A percentile compares a stretch with the other conserved stretches of the same genome.
Evolutionary conservation across 2,113 vertebrate species (phyloP).

Genomic region (Neotragus pygmaeus): DNA sequence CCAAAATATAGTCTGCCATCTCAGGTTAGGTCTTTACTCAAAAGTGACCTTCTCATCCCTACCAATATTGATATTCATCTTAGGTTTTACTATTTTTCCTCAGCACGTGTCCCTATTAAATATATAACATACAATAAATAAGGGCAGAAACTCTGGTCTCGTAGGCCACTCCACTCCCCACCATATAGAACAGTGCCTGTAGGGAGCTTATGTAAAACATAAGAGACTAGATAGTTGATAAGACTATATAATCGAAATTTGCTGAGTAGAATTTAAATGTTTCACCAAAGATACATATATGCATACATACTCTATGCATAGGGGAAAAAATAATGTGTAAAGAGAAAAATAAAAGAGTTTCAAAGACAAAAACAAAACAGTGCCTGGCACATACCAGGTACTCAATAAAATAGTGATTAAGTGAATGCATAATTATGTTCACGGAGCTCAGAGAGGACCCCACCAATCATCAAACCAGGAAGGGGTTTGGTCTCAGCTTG

Average conservation of each 20-base stretch:
- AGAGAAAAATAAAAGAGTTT: neutral
- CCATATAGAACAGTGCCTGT: neutral
- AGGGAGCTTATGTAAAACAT: neutral
- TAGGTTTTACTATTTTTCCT: neutral
- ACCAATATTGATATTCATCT: neutral
- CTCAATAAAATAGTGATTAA: neutral
- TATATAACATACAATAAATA: neutral
- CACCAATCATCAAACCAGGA: neutral
- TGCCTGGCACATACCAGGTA: neutral
- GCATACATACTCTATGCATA: neutral
- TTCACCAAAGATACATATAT: neutral
- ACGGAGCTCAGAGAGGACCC: neutral
- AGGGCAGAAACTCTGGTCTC: neutral
- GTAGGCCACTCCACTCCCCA: neutral
- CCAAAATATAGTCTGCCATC: neutral
- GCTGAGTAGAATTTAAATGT: neutral
- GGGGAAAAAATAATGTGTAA: neutral
- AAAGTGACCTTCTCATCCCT: neutral
- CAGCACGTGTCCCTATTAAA: neutral
- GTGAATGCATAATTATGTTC: neutral
- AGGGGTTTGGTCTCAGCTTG: neutral
- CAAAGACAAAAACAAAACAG: neutral
- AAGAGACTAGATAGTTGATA: neutral
- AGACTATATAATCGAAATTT: neutral
- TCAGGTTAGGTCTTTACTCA: neutral